Conservation (phyloP, 2,113 vertebrate species). For the Nyctibius bracteatus region DNA sequence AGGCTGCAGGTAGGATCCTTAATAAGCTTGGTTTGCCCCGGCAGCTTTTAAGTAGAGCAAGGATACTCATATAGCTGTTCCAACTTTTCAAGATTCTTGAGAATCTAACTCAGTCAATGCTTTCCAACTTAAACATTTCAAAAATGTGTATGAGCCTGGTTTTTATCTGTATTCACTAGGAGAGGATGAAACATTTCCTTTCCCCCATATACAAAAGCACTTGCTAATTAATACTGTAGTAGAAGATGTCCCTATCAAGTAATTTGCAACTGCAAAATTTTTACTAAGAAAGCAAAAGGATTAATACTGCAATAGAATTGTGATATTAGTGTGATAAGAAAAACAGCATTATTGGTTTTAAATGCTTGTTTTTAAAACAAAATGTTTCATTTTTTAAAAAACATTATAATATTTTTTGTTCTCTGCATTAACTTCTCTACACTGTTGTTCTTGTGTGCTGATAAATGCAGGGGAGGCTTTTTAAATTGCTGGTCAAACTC, state of each 20-base stretch:
- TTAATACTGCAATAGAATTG: not conserved
- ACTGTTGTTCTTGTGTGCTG: not conserved
- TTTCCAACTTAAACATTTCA: not conserved
- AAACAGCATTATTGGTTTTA: too few species aligned
- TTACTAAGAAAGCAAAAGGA: not conserved
- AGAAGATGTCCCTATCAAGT: not conserved
- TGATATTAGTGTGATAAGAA: not conserved
- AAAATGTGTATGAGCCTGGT: not conserved
- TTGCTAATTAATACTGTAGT: not conserved
- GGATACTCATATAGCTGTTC: not conserved
- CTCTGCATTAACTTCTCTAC: not conserved
- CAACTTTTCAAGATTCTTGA: not conserved
- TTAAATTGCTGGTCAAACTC: not conserved
- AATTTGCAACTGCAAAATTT: not conserved
- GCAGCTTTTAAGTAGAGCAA: not conserved
- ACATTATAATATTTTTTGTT: not conserved
- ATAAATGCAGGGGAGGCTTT: not conserved
- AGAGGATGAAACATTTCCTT: not conserved
- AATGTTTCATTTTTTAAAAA: too few species aligned
- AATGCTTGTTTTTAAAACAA: too few species aligned
- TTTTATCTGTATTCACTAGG: not conserved
- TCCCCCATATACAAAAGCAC: not conserved
- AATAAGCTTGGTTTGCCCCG: not conserved
- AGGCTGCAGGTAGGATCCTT: not conserved
- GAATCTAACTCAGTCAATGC: not conserved